Evolutionary conservation across 2,797 vertebrate species (phyloP).

Genomic region (Tolypeutes matacus): DNA sequence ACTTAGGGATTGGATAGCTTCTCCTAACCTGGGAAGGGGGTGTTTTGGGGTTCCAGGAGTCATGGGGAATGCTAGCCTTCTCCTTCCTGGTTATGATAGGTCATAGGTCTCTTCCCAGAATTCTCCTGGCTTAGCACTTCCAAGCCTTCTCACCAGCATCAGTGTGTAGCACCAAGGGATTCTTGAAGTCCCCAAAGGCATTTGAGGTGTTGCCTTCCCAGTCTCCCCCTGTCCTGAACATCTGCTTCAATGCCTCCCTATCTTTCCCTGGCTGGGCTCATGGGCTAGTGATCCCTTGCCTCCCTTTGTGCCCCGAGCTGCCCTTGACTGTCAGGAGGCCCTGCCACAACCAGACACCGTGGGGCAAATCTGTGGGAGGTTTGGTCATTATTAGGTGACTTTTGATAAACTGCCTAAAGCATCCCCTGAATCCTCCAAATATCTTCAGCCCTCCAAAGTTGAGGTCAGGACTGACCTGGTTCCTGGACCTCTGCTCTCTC

Average conservation of each 20-base stretch:
- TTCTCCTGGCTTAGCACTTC: not conserved
- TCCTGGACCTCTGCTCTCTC: not conserved
- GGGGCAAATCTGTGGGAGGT: not conserved
- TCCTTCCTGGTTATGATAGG: not conserved
- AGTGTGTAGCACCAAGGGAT: not conserved
- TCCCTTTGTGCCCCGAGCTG: not conserved
- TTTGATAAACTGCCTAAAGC: not conserved
- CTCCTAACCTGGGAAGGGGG: not conserved
- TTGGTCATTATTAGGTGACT: not conserved
- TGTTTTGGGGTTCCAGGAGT: not conserved
- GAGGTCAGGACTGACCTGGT: not conserved
- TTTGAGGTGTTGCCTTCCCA: not conserved
- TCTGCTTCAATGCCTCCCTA: not conserved
- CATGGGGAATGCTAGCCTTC: not conserved
- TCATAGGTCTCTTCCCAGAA: not conserved
- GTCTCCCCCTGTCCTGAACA: not conserved
- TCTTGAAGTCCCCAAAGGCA: not conserved
- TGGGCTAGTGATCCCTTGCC: not conserved
- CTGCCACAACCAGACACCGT: not conserved
- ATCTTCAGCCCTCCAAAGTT: not conserved
- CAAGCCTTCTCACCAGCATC: not conserved
- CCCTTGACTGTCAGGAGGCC: constrained; percentile 62
- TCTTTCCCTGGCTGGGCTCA: not conserved
- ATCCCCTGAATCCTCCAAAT: not conserved
- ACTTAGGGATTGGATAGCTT: not conserved